Evolutionary conservation across 2,797 vertebrate species (phyloP).

Genomic region (Scleropages formosus): DNA sequence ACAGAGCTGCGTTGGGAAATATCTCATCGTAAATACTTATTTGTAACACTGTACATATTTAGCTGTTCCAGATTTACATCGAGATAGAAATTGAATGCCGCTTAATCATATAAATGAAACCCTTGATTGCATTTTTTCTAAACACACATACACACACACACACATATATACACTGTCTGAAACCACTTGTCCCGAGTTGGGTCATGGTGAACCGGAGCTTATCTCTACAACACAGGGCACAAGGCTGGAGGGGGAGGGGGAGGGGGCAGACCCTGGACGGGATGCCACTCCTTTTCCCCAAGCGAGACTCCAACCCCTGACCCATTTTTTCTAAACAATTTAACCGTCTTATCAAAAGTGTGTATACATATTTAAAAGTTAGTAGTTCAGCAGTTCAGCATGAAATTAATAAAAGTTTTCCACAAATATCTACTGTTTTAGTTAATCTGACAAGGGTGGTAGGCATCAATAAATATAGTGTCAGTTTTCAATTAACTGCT

Average conservation of each 20-base stretch:
- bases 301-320: too few relatives aligned
- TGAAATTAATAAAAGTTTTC: constrained; percentile 7
- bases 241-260: too few relatives aligned
- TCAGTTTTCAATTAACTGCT: not conserved
- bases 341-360: constrained; percentile 14
- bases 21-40: not conserved
- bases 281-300: too few relatives aligned
- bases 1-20: not conserved
- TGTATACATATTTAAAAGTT: constrained; percentile 6
- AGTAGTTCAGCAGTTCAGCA: constrained; percentile 2
- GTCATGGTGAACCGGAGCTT: too few relatives aligned
- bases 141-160: too few relatives aligned
- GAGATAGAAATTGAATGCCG: not conserved
- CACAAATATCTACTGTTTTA: constrained; percentile 8
- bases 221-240: too few relatives aligned
- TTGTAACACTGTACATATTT: not conserved
- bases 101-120: not conserved
- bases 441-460: constrained; percentile 8
- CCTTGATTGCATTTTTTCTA: not conserved
- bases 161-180: too few relatives aligned
- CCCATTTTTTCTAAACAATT: constrained; percentile 27
- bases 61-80: not conserved
- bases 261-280: too few relatives aligned
- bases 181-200: too few relatives aligned
- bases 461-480: not conserved